Evolutionary conservation across 2,888 invertebrate genomes (phyloP), one percentile per base, ranked within the genome.

Genomic region (Elysia crispata): DNA sequence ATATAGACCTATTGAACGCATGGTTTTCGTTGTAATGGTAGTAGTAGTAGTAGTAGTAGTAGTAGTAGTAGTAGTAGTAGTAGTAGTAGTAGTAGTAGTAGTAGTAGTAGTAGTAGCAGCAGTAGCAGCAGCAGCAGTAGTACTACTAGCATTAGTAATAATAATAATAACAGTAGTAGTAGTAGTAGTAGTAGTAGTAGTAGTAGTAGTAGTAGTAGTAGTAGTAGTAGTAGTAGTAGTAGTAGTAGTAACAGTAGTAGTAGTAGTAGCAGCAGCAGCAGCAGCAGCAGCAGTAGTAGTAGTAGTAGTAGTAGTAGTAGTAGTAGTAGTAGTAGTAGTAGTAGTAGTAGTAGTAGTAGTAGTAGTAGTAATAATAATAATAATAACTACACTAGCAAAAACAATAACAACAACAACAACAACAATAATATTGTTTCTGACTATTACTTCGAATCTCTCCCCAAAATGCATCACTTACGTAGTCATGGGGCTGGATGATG

Each of bases 281-380:
- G 54, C 54, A 54, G 54, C 54, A 54, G 54, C 54, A 54, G 54
- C 54, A 54, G 54, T 54, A 54, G 54, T 54, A 54, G 20, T 54
- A 54, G 54, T 54, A 54, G 54, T 54, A 54, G 54, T 54, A 54
- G 54, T 54, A 54, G 54, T 54, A 54, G 54, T 54, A 54, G 54
- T 54, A 54, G 54, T 54, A 54, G 54, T 54, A 54, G 54, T 54
- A 54, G 54, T 54, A 50, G 50, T 60, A 66, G 70, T 62, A 41
- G 70, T 73, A 15, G 25, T 67, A 15, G 25, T 67, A 15, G 25
- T 67, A 15, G 25, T 67, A 15, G 15, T 67, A 15, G 25, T 67
- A 15, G 25, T 67, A 15, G 25, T 67, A 67, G 25, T 6, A 41
- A 60, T 60, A 15, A 60, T 25, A 60, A 60, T 15, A 13, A 13